A percentile compares a stretch with the other conserved stretches of the same genome.
phyloP scores from a whole-genome alignment of 2,797 vertebrate species.

The Eidolon dupreanum region DNA sequence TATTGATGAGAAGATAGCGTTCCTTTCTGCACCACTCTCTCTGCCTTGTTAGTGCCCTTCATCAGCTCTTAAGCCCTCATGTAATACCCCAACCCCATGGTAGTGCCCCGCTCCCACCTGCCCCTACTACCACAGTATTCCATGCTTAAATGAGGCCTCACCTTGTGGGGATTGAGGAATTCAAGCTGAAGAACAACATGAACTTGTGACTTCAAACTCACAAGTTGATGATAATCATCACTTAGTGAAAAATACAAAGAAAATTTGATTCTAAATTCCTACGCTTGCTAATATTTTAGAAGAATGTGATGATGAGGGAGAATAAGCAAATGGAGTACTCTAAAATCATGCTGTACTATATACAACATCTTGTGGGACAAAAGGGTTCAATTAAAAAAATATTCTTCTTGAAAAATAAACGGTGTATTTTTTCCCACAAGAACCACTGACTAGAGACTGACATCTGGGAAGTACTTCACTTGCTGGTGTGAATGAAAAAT shows the following conservation, averaged over 20 bases:
- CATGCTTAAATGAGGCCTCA: neutral
- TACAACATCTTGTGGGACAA: neutral
- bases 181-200: neutral
- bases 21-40: neutral
- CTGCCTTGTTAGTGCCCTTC: neutral
- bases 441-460: neutral
- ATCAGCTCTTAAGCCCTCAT: neutral
- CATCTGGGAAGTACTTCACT: conserved; percentile 6
- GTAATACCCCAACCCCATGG: neutral
- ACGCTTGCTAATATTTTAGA: conserved; percentile 14
- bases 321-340: neutral
- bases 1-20: neutral
- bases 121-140: neutral
- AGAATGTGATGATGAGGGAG: neutral
- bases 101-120: neutral
- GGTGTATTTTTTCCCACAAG: neutral
- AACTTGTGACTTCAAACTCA: conserved; percentile 12
- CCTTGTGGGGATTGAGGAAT: neutral
- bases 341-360: conserved; percentile 20
- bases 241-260: conserved; percentile 26
- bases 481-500: neutral
- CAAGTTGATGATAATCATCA: neutral
- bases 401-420: conserved; percentile 47
- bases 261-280: conserved; percentile 35
- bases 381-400: conserved; percentile 19